Percentiles rank a stretch among this genome's conserved stretches.
Conservation (phyloP, 1,140 invertebrate species). For the Acarapis woodi region DNA sequence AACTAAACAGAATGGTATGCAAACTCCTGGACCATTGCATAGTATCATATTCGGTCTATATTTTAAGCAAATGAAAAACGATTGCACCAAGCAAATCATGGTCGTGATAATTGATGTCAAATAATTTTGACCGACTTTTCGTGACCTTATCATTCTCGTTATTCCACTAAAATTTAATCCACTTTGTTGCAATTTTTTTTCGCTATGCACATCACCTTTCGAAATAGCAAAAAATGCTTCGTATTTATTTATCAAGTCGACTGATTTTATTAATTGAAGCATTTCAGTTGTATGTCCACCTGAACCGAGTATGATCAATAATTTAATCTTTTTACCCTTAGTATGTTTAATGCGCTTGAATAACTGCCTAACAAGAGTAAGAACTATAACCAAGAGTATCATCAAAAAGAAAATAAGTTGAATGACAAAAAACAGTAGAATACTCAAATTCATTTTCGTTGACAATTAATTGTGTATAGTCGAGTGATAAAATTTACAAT, state of each 20-base stretch:
- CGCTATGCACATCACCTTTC: slow-evolving; percentile 40
- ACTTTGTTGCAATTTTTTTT: slow-evolving; percentile 26
- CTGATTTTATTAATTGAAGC: slow-evolving; percentile 30
- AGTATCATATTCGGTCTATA: slow-evolving; percentile 39
- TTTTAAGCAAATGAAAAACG: slow-evolving; percentile 34
- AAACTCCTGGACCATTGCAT: slow-evolving; percentile 85
- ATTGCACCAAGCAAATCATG: slow-evolving; percentile 30
- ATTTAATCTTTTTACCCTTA: no score
- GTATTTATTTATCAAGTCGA: slow-evolving; percentile 28
- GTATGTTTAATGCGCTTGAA: no score
- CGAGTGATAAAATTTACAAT: no score
- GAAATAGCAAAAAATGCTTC: slow-evolving; percentile 48
- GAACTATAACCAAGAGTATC: no score
- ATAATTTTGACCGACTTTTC: slow-evolving; percentile 62
- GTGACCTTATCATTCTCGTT: slow-evolving; percentile 32
- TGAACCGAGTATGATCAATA: slow-evolving; percentile 15
- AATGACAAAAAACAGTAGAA: no score
- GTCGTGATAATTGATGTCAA: slow-evolving; percentile 45
- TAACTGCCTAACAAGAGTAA: no score
- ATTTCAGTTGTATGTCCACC: slow-evolving; percentile 68
- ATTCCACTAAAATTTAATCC: slow-evolving; percentile 11
- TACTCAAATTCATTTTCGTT: no score
- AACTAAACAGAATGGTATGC: slow-evolving; percentile 54
- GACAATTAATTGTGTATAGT: no score
- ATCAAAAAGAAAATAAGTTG: no score